Base-by-base conservation (phyloP, 1,140 invertebrate genomes). In the Teleopsis dalmanni region DNA sequence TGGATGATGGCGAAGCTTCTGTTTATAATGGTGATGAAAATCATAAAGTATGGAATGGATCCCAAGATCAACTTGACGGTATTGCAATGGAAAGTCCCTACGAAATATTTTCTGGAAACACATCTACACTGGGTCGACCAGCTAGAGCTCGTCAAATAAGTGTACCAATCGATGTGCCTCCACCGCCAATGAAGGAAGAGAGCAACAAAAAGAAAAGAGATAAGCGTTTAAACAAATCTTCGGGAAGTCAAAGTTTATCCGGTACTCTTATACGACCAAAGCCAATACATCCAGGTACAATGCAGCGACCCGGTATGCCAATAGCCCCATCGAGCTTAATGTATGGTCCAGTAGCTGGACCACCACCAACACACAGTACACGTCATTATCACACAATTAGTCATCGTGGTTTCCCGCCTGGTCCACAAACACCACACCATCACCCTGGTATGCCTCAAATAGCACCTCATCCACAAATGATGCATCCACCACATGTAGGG, bases 11-110 rank as follows among this genome's bases (percentile, higher is more conserved):
- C 53, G 84, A 87, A 35, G 72, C 83, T 1, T 87, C 85, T 44
- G 76, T 89, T 19, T 91, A 87, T 62, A 91, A 91, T 60, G 88
- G 87, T 1, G 87, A 93, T 60, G 90, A 93, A 64, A 95, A 94
- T 60, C 91, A 94, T 64, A 95, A 95, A 71, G 85, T 94, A 2
- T 94, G 90, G 90, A 85, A 84, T 0, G 83, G 84, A 8, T 84
- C 83, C 33, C 76, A 83, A 46, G 87, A 89, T 52, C 80, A 86
- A 40, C 63, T 83, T 7, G 82, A 84, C 48, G 80, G 72, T 22
- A 75, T 78, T 14, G 66, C 56, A 26, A 52, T 57, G 21, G 68
- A 82, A 56, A 76, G 75, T 35, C 74, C 79, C 38, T 88, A 91
- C 57, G 84, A 87, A 27, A 79, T 88, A 42, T 85, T 82, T 34